phyloP scores from a whole-genome alignment of 2,888 invertebrate genomes.

The Cyrtodaria siliqua region DNA sequence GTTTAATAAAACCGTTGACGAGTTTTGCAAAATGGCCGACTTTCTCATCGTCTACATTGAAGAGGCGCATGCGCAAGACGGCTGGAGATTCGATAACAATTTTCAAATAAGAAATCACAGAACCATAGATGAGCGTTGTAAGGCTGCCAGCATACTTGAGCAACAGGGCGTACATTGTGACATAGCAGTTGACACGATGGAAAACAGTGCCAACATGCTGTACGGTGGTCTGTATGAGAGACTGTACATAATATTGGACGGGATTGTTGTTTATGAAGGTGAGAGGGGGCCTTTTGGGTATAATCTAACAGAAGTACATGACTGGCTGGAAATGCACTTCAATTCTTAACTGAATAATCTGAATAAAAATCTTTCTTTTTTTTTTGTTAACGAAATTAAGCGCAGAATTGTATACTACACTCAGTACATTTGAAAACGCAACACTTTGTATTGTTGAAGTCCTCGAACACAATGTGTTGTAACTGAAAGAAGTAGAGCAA shows the following conservation, averaged over 20 bases:
- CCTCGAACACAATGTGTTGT: no score
- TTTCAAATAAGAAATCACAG: conserved; percentile 69
- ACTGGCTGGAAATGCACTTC: conserved; percentile 75
- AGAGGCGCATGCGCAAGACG: conserved; percentile 81
- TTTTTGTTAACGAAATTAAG: no score
- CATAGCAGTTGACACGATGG: conserved; percentile 76
- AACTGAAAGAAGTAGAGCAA: no score
- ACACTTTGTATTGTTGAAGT: no score
- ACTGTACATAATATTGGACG: conserved; percentile 75
- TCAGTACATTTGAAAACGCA: no score
- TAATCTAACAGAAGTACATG: conserved; percentile 69
- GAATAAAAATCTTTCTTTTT: no score
- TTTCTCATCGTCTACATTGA: conserved; percentile 81
- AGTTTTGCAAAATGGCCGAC: conserved; percentile 73
- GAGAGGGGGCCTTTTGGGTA: conserved; percentile 75
- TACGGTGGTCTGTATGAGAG: conserved; percentile 79
- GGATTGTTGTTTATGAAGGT: conserved; percentile 73
- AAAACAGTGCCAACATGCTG: conserved; percentile 67
- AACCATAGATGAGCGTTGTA: conserved; percentile 66
- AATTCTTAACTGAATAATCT: no score
- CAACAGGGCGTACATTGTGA: conserved; percentile 59
- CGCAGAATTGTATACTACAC: no score
- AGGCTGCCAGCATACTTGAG: conserved; percentile 69
- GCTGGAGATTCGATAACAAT: conserved; percentile 78
- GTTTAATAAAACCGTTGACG: conserved; percentile 71